Percentiles rank a stretch among this genome's conserved stretches.
These are phyloP conservation scores for Pelobates fuscus DNA, from an alignment of 2,113 vertebrate species.

Conservation along the genomic window DNA sequence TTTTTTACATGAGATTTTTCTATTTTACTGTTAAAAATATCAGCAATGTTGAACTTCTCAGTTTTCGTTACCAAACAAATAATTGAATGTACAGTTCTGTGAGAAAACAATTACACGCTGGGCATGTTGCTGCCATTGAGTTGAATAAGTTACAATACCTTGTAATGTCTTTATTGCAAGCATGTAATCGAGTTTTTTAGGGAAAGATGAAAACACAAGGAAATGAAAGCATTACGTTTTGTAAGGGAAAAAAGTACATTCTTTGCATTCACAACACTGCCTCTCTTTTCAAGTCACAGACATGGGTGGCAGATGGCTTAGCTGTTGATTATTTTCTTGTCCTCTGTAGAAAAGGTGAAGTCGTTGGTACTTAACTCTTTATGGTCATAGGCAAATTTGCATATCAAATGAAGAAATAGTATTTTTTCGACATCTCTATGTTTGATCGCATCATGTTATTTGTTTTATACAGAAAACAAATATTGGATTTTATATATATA, in stretches of 20 bases:
- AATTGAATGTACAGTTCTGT: slow-evolving; percentile 34
- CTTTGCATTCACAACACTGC: slow-evolving; percentile 23
- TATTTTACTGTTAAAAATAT: slow-evolving; percentile 7
- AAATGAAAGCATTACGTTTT: slow-evolving; percentile 31
- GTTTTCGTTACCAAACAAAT: slow-evolving; percentile 25
- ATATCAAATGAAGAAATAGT: too few relatives aligned
- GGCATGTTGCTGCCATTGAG: slow-evolving; percentile 29
- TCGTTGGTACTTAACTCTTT: too few relatives aligned
- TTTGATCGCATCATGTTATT: too few relatives aligned
- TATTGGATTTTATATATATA: too few relatives aligned
- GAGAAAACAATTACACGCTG: slow-evolving; percentile 41
- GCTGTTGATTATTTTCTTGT: not conserved
- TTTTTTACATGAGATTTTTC: not conserved
- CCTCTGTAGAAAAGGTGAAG: not conserved
- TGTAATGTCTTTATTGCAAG: slow-evolving; percentile 32
- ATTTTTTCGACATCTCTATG: too few relatives aligned
- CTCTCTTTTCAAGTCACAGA: slow-evolving; percentile 4
- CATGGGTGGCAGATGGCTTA: slow-evolving; percentile 9
- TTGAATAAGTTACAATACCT: slow-evolving; percentile 41
- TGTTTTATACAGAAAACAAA: too few relatives aligned
- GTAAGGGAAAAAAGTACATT: not conserved
- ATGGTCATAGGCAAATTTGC: too few relatives aligned
- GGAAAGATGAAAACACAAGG: slow-evolving; percentile 12
- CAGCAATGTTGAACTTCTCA: slow-evolving; percentile 7
- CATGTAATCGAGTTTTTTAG: slow-evolving; percentile 41